Evolutionary conservation across 2,888 invertebrate species (phyloP), one percentile per base, ranked within the genome.

Genomic region (Pandemis heparana): DNA sequence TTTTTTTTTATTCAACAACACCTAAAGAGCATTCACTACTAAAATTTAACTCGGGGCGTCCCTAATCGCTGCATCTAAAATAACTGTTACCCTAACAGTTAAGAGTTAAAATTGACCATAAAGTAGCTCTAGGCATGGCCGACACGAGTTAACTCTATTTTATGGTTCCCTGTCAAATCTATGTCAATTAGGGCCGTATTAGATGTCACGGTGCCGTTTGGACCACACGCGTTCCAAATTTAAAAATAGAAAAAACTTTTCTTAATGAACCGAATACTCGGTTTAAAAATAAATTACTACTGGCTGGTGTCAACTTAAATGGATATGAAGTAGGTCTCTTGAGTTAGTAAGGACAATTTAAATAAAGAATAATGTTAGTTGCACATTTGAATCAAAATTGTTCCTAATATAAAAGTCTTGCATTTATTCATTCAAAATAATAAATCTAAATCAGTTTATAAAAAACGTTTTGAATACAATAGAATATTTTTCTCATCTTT

Each of bases 161-260:
- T 84, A 87, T 82, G 81, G 80, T 81, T 71, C 80, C 75, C 79
- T 80, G 82, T 78, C 81, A 80, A 80, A 81, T 82, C 79, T 81
- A 75, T 77, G 89, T 89, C 89, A 90, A 90, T 90, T 89, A 90
- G 88, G 83, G 85, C 81, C 76, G 83, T 64, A 74, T 79, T 76
- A 75, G 67, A 76, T 75, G 75, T 77, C 73, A 75, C 71, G 68
- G 71, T 61, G 74, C 59, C 64, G 61, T 51, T 56, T 43, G 80
- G 76, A 76, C 75, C 75, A 77, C 76, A 73, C 73, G 73, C 71
- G 62, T 70, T 70, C 65, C n/a, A 53, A 65, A 65, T 74, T 74
- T 74, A 65, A 74, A 74, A 74, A 63, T 63, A 63, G 46, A 46
- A 63, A 16, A 63, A 10, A 39, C 10, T 18, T 63, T 63, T 63